Conservation (phyloP, 2,113 vertebrate species). For the Delphinapterus leucas region DNA sequence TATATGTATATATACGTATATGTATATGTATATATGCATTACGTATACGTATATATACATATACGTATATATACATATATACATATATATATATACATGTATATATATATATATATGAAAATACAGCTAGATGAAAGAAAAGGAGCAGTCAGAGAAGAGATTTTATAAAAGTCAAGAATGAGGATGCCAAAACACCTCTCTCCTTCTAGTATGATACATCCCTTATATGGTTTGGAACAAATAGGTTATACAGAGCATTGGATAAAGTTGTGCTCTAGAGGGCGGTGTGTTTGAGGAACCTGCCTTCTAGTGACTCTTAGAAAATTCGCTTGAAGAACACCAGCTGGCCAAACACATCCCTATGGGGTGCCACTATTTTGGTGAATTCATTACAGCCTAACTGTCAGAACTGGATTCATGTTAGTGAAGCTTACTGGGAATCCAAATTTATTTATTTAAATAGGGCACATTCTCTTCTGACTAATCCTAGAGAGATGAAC, state of each 20-base stretch:
- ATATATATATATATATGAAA: neutral
- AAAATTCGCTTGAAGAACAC: neutral
- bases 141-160: neutral
- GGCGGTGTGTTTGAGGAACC: neutral
- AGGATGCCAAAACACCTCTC: neutral
- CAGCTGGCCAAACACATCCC: neutral
- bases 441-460: constrained; percentile 48
- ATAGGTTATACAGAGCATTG: neutral
- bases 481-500: neutral
- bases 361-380: neutral
- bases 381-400: constrained; percentile 23
- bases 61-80: no score
- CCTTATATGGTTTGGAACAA: neutral
- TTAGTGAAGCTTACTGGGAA: constrained; percentile 29
- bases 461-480: neutral
- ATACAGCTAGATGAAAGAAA: neutral
- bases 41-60: no score
- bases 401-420: constrained; percentile 22
- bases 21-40: no score
- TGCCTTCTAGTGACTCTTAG: neutral
- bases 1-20: no score
- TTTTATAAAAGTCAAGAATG: neutral
- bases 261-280: neutral
- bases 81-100: no score
- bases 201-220: neutral